These are phyloP conservation scores for Cephus cinctus DNA, from an alignment of 1,140 invertebrate species.

Conservation along the genomic window DNA sequence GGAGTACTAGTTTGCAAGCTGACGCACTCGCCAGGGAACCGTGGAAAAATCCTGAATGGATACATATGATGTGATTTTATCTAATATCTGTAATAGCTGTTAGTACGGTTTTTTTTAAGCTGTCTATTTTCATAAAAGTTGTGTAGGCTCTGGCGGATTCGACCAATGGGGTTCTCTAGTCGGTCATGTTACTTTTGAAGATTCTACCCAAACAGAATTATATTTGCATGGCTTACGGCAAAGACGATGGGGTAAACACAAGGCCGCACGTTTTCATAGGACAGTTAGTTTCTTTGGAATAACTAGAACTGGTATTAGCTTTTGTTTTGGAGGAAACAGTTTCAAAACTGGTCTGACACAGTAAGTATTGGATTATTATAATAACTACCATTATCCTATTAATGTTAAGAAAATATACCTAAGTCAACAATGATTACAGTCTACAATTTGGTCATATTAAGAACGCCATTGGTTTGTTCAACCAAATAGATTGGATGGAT, in stretches of 20 bases:
- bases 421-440: constrained; percentile 18
- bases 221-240: constrained; percentile 57
- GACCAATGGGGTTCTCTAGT: constrained; percentile 57
- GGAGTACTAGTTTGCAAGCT: constrained; percentile 53
- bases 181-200: constrained; percentile 46
- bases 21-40: constrained; percentile 58
- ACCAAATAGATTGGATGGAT: constrained; percentile 16
- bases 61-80: constrained; percentile 35
- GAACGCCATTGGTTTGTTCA: constrained; percentile 6
- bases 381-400: background rate
- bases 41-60: constrained; percentile 54
- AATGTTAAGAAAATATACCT: background rate
- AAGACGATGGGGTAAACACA: constrained; percentile 47
- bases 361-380: constrained; percentile 35
- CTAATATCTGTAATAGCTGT: constrained; percentile 7
- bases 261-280: constrained; percentile 30
- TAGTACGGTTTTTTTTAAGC: constrained; percentile 21
- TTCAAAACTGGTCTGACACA: constrained; percentile 49
- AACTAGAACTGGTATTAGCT: constrained; percentile 48
- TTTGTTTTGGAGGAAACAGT: constrained; percentile 43
- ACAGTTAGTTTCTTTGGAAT: constrained; percentile 39
- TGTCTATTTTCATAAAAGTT: too few species aligned
- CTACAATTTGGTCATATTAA: constrained; percentile 25
- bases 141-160: constrained; percentile 42
- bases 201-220: constrained; percentile 36